These are phyloP conservation scores for Heliothis peltigera DNA, from an alignment of 2,888 invertebrate species.

Conservation along the genomic window DNA sequence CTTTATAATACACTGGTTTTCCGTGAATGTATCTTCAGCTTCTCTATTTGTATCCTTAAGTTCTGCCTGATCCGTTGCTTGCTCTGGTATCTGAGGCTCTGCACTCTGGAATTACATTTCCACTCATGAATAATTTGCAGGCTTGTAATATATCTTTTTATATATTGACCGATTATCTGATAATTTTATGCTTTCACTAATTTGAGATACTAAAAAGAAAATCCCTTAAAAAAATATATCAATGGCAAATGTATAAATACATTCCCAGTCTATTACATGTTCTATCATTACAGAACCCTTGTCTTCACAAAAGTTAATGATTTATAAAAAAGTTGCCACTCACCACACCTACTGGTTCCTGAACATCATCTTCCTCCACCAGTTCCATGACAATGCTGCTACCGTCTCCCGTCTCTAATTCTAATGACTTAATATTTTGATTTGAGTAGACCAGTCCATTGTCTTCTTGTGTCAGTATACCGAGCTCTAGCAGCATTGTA, in stretches of 20 bases:
- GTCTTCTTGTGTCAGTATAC: conserved; percentile 68
- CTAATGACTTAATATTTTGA: conserved; percentile 65
- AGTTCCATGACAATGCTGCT: conserved; percentile 72
- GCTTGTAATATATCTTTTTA: neutral
- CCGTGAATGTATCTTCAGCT: neutral
- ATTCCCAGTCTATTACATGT: too few relatives aligned
- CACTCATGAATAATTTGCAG: neutral
- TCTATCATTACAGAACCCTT: too few relatives aligned
- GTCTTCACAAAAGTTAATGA: too few relatives aligned
- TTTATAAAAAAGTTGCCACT: too few relatives aligned
- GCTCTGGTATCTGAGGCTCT: conserved; percentile 5
- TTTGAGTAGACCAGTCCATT: conserved; percentile 63
- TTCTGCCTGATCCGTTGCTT: conserved; percentile 5
- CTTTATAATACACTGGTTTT: conserved; percentile 13
- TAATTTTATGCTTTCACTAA: too few relatives aligned
- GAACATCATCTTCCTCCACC: conserved; percentile 72
- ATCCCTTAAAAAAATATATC: too few relatives aligned
- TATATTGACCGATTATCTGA: too few relatives aligned
- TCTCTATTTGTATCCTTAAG: neutral
- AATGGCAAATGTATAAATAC: too few relatives aligned
- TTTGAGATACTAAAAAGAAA: too few relatives aligned
- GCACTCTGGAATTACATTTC: neutral
- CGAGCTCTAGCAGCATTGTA: conserved; percentile 75
- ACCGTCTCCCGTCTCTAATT: conserved; percentile 75
- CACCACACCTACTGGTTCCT: conserved; percentile 10